Base-by-base conservation (phyloP, 2,113 vertebrate species). In the Phoxinus phoxinus region DNA sequence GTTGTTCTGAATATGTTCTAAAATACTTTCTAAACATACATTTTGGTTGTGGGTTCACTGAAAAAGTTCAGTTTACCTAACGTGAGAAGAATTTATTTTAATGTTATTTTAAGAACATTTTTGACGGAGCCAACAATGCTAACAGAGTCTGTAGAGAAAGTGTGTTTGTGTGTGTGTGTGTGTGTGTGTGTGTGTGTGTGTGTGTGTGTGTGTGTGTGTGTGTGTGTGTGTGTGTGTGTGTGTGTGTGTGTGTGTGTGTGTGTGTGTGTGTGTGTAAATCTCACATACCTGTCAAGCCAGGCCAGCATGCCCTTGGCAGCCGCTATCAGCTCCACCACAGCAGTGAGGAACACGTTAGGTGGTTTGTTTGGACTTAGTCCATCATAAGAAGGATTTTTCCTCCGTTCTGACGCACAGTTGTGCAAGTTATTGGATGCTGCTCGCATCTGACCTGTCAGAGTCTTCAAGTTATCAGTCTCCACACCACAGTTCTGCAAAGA, bases 381-480 rank as follows among this genome's bases (percentile, higher is more conserved):
- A 32, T 96, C 96, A 2, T 97, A 96, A 59, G 85, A 89, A 0
- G 96, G 94, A 88, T 93, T 97, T 87, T 95, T 97, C 89, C 97
- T 92, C 69, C 96, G 94, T 91, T 95, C 96, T 0, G 92, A 92
- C 25, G 97, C 95, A 25, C 96, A 96, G 80, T 95, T 95, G 89
- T 95, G 96, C 83, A 99, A 93, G 84, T 96, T 96, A 85, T 95
- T 95, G 75, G 96, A 95, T 3, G 97, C 94, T 0, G 94, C 94
- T 41, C 95, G 91, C 90, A 99, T 95, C 87, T 95, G 96, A 83
- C 96, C 95, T 88, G 97, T 94, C 90, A 99, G 90, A 61, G 93
- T 96, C 94, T 97, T 98, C 95, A 99, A 96, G 23, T 96, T 96
- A 89, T 98, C 97, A 0, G 96, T 97, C 95, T 99, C 97, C 86